phyloP scores from a whole-genome alignment of 2,113 vertebrate species.

The Myanophis thanlyinensis region DNA sequence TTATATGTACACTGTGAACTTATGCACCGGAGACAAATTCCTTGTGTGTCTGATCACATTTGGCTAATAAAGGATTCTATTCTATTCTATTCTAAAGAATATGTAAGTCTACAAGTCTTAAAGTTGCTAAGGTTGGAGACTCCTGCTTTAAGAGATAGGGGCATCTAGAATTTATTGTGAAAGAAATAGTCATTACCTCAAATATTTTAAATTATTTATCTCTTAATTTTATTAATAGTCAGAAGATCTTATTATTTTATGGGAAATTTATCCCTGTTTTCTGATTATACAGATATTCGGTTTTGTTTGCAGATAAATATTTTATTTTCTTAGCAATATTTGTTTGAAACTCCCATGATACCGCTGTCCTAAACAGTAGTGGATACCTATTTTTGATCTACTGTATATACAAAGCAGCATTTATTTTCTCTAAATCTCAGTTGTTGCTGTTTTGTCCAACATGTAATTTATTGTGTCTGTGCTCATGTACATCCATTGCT shows the following conservation, averaged over 20 bases:
- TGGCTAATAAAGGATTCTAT: not conserved
- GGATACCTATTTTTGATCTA: conserved; percentile 40
- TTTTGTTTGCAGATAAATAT: conserved; percentile 43
- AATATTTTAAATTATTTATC: conserved; percentile 20
- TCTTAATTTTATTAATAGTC: conserved; percentile 12
- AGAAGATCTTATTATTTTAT: conserved; percentile 22
- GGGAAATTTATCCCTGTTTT: conserved; percentile 48
- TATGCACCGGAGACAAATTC: no score
- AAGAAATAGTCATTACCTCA: conserved; percentile 26
- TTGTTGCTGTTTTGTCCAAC: conserved; percentile 38
- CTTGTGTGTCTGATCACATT: no score
- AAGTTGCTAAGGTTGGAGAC: no score
- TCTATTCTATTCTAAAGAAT: no score
- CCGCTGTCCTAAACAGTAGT: conserved; percentile 39
- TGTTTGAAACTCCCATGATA: conserved; percentile 44
- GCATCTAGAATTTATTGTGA: conserved; percentile 33
- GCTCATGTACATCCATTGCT: conserved; percentile 43
- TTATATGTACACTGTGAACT: no score
- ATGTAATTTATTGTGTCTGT: conserved; percentile 40
- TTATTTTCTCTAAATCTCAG: conserved; percentile 38
- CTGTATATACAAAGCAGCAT: conserved; percentile 29
- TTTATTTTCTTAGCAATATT: conserved; percentile 52
- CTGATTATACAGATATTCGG: conserved; percentile 15
- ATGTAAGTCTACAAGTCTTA: no score
- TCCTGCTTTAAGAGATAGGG: conserved; percentile 23